These are phyloP conservation scores for Xanthorhoe spadicearia DNA, from an alignment of 2,888 invertebrate species.

Conservation along the genomic window DNA sequence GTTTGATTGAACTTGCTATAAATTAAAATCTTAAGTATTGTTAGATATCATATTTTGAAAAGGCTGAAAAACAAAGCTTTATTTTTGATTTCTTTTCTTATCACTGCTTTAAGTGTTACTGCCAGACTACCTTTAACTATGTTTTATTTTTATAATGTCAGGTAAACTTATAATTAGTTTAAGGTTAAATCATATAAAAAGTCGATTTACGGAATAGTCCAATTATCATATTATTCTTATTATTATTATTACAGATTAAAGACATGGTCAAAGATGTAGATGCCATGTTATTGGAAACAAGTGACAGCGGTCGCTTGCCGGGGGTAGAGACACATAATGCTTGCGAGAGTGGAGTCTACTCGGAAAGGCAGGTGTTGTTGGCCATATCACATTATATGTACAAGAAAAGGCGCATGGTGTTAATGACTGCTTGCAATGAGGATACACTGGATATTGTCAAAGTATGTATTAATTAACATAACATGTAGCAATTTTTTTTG, in stretches of 20 bases:
- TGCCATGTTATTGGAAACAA: constrained; percentile 1
- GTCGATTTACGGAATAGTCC: background rate
- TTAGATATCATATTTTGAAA: too few relatives aligned
- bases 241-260: constrained; percentile 23
- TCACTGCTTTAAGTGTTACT: too few relatives aligned
- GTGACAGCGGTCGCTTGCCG: background rate
- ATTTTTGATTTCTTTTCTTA: too few relatives aligned
- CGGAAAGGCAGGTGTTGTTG: constrained; percentile 51
- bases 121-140: too few relatives aligned
- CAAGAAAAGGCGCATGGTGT: constrained; percentile 49
- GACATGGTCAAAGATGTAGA: constrained; percentile 27
- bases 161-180: too few relatives aligned
- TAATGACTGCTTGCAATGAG: constrained; percentile 51
- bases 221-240: background rate
- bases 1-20: too few relatives aligned
- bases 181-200: too few relatives aligned
- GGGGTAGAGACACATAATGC: constrained; percentile 14
- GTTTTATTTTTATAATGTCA: too few relatives aligned
- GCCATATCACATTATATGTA: constrained; percentile 63
- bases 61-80: too few relatives aligned
- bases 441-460: constrained; percentile 60
- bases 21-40: too few relatives aligned
- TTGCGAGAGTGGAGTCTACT: constrained; percentile 26
- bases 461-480: constrained; percentile 47
- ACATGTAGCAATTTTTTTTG: background rate